A percentile compares a stretch with the other conserved stretches of the same genome.
Conservation (phyloP, 2,113 vertebrate genomes). For the Alethe castanea region DNA sequence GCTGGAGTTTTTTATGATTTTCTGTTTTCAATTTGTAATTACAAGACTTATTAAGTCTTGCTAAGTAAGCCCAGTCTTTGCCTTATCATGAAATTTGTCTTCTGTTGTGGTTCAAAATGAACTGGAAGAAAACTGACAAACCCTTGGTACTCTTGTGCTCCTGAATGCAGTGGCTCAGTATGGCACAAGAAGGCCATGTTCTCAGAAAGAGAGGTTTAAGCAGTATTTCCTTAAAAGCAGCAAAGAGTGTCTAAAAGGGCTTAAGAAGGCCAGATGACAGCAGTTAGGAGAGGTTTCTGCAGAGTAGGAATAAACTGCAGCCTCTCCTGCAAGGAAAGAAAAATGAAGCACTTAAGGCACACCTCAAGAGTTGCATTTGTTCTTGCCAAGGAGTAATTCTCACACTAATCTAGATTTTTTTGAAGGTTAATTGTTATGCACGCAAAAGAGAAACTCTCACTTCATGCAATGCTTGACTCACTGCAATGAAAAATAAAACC, state of each 20-base stretch:
- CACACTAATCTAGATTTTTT: background rate
- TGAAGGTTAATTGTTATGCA: background rate
- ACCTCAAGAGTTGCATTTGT: background rate
- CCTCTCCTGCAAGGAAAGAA: background rate
- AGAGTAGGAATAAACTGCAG: background rate
- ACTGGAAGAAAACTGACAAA: background rate
- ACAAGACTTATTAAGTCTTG: background rate
- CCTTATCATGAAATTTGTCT: background rate
- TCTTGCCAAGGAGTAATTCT: background rate
- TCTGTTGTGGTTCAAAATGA: background rate
- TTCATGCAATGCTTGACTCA: background rate
- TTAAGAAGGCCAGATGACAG: background rate
- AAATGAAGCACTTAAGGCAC: background rate
- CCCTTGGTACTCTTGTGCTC: background rate
- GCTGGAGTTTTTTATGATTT: background rate
- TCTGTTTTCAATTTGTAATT: conserved; percentile 14
- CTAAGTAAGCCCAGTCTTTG: background rate
- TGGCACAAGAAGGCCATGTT: background rate
- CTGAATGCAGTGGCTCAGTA: background rate
- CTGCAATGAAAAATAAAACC: background rate
- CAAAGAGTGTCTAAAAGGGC: background rate
- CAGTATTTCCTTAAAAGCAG: background rate
- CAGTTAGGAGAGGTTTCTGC: background rate
- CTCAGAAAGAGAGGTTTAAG: background rate
- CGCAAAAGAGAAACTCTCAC: background rate